phyloP scores from a whole-genome alignment of 2,888 invertebrate genomes.

The Agonopterix heracliana region DNA sequence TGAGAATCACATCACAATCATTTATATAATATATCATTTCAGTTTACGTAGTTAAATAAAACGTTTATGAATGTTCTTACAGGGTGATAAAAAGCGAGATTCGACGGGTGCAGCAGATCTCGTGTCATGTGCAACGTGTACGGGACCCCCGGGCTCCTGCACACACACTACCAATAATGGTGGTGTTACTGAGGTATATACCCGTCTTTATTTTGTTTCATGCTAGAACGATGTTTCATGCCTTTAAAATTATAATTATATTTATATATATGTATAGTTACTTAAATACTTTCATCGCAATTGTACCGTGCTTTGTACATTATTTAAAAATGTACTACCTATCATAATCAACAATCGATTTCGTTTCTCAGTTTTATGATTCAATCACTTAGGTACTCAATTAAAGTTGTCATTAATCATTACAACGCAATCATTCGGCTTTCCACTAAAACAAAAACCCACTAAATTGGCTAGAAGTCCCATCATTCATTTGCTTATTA shows the following conservation, averaged over 20 bases:
- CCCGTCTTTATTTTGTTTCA: not conserved
- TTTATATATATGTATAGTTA: not conserved
- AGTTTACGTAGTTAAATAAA: not conserved
- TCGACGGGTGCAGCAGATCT: slow-evolving; percentile 87
- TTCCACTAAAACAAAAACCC: no score
- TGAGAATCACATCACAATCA: no score
- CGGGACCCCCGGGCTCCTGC: slow-evolving; percentile 85
- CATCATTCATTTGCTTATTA: slow-evolving; percentile 65
- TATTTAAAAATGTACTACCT: no score
- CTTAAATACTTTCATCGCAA: not conserved
- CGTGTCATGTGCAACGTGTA: slow-evolving; percentile 88
- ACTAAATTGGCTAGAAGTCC: slow-evolving; percentile 22
- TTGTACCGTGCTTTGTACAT: no score
- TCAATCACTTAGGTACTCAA: no score
- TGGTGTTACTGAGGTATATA: slow-evolving; percentile 87
- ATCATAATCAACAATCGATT: no score
- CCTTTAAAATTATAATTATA: no score
- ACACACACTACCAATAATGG: slow-evolving; percentile 92
- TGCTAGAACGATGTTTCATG: not conserved
- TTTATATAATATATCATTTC: no score
- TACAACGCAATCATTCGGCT: no score
- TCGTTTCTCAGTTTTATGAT: no score
- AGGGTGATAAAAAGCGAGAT: slow-evolving; percentile 92
- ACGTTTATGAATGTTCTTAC: slow-evolving; percentile 17
- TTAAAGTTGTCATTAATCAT: no score